Conservation (phyloP, 2,888 invertebrate genomes). For the Melanotus villosus region DNA sequence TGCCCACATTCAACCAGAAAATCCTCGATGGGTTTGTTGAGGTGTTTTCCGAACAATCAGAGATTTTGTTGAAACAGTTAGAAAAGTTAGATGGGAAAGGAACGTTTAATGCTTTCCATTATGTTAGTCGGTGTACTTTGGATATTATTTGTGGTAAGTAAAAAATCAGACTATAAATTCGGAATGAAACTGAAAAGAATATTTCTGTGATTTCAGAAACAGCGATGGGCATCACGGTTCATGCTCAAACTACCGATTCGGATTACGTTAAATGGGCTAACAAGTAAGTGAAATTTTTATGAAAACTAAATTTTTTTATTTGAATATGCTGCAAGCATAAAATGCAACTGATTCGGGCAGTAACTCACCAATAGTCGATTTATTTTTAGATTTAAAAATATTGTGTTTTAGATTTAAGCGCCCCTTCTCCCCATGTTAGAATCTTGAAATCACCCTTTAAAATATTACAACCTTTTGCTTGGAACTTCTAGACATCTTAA, state of each 20-base stretch:
- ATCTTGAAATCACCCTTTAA: too few relatives aligned
- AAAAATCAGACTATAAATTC: background rate
- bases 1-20: constrained; percentile 78
- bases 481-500: too few relatives aligned
- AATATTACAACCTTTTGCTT: too few relatives aligned
- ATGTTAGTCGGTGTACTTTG: constrained; percentile 73
- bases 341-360: too few relatives aligned
- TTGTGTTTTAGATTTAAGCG: too few relatives aligned
- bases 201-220: constrained; percentile 71
- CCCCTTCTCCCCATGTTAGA: too few relatives aligned
- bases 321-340: too few relatives aligned
- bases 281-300: too few relatives aligned
- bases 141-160: constrained; percentile 75
- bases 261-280: constrained; percentile 67
- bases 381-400: too few relatives aligned
- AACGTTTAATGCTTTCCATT: constrained; percentile 71
- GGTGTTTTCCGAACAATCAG: constrained; percentile 75
- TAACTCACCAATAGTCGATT: too few relatives aligned
- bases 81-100: constrained; percentile 64
- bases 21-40: constrained; percentile 74
- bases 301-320: too few relatives aligned
- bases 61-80: constrained; percentile 69
- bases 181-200: background rate
- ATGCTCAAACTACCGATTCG: constrained; percentile 72
- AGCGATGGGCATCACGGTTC: constrained; percentile 79